Evolutionary conservation across 2,888 invertebrate genomes (phyloP), one percentile per base, ranked within the genome.

Genomic region (Drosophila eohydei): DNA sequence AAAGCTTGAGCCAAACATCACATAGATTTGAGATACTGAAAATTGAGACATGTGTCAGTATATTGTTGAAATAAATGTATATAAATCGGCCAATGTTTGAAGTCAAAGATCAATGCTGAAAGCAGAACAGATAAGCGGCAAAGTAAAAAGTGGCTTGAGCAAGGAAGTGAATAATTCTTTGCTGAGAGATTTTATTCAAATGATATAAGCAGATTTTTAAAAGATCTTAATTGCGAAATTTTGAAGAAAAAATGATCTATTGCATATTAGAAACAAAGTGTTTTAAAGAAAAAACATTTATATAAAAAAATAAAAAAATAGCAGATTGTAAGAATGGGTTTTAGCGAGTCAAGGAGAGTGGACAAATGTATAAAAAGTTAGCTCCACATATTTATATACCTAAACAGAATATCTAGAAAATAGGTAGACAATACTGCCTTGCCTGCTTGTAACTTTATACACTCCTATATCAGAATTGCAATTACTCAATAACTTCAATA

Each of bases 31-130:
- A 78, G 80, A 75, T 78, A 76, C 44, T 51, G 58, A 64, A 75
- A 71, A 80, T 80, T 80, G 63, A 75, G 77, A 75, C 77, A 71
- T 71, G 71, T 75, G 30, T 30, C 28, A 59, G 36, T 59, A 41
- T 38, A 46, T 41, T 54, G 38, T 54, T 26, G 38, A 40, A 11
- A 26, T 51, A 26, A 34, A 52, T 36, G 43, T 67, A 61, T 51
- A 78, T 65, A 65, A 65, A 65, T 79, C 60, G 48, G 38, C n/a
- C 63, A 62, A 30, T 58, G 71, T 54, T 63, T 55, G 52, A 65
- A 71, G 81, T 66, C 58, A 54, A 61, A 88, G 88, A 88, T 85
- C 70, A 68, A 74, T 83, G 83, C 51, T 74, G 83, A 83, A 87
- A 84, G 79, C 60, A 41, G 62, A 52, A 60, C 56, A 70, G 76